Evolutionary conservation across 2,888 invertebrate genomes (phyloP), one percentile per base, ranked within the genome.

Genomic region (Leptothorax acervorum): DNA sequence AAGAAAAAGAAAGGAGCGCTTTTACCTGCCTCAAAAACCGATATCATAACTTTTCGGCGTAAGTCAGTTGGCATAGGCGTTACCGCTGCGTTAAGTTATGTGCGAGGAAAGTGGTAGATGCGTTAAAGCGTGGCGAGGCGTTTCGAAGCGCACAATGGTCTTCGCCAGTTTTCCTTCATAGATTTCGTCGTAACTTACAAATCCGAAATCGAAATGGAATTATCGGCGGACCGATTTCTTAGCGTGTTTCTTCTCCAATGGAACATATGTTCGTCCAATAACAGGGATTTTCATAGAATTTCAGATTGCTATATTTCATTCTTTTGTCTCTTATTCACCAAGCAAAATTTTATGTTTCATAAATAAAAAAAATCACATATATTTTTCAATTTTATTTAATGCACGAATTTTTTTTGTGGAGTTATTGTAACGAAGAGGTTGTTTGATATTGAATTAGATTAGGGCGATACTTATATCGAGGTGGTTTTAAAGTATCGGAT

Each of bases 11-110:
- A 65, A 70, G 74, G 62, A 31, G 84, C 74, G 53, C 63, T 82
- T 90, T 87, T 90, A 89, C 86, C 87, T 85, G 84, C 31, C 18
- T 51, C 71, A 35, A 79, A 60, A 73, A 28, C 53, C 82, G 85
- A 84, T 87, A 90, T 90, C 90, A 78, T 91, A 89, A 90, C 87
- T 90, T 88, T 83, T 86, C 89, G 88, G 88, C 84, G 87, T 87
- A 90, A 90, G 91, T 87, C 90, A 91, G 91, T 91, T 91, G 91
- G 90, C 86, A 88, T 91, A 91, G 91, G 91, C 90, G 90, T 89
- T 87, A 60, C 73, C 90, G 62, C 73, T 48, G n/a, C 28, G 76
- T 70, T 92, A 89, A 93, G 92, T 93, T 93, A 93, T 92, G 90
- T 88, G 88, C 83, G 73, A 87, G 90, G 86, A 91, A 92, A 92